Evolutionary conservation across 2,797 vertebrate species (phyloP).

Genomic region (Sternotherus odoratus): DNA sequence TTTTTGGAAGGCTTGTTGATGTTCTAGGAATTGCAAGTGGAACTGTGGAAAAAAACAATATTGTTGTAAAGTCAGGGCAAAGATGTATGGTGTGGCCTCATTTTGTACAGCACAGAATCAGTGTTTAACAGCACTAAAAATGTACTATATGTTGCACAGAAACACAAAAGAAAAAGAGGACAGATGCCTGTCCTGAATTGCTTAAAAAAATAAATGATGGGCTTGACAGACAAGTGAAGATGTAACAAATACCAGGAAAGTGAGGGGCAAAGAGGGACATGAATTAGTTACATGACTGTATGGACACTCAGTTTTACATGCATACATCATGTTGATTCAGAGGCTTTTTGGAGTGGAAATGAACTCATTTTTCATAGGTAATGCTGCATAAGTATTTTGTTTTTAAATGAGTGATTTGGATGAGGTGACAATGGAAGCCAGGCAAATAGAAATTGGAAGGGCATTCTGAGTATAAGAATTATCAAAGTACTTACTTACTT

Average conservation of each 20-base stretch:
- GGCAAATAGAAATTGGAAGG: not conserved
- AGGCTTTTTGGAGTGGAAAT: not conserved
- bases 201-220: not conserved
- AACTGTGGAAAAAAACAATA: slow-evolving; percentile 40
- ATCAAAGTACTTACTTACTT: no score
- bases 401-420: not conserved
- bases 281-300: rapidly evolving
- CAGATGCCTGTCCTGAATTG: not conserved
- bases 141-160: rapidly evolving
- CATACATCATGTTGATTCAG: rapidly evolving
- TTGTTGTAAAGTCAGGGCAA: slow-evolving; percentile 5
- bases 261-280: not conserved
- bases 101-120: not conserved
- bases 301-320: not conserved
- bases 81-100: not conserved
- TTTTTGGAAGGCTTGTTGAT: slow-evolving; percentile 46
- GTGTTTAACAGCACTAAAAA: rapidly evolving
- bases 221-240: not conserved
- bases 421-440: not conserved
- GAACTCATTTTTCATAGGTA: not conserved
- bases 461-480: not conserved
- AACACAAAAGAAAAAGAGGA: not conserved
- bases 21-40: slow-evolving; percentile 49
- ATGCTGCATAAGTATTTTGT: not conserved
- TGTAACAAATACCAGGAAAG: rapidly evolving